These are phyloP conservation scores for Eumaeus atala DNA, from an alignment of 1,140 invertebrate species.

Conservation along the genomic window DNA sequence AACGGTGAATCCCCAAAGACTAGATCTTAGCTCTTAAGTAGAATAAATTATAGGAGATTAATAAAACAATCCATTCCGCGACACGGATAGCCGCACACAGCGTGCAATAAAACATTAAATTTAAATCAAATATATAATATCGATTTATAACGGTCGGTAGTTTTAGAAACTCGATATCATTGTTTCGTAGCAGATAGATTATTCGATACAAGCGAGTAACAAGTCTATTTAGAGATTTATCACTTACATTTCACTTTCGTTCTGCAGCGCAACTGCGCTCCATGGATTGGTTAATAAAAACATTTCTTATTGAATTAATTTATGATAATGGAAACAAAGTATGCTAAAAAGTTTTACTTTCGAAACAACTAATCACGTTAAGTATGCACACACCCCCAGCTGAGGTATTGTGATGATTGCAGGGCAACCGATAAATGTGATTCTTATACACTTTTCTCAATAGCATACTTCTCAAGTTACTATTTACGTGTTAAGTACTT, in stretches of 20 bases:
- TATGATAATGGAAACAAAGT: constrained; percentile 29
- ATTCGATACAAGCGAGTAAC: constrained; percentile 38
- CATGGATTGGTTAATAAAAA: constrained; percentile 18
- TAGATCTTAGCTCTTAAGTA: too few relatives aligned
- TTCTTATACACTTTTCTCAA: too few relatives aligned
- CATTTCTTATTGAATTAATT: constrained; percentile 25
- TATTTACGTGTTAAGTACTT: too few relatives aligned
- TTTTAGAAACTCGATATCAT: constrained; percentile 36
- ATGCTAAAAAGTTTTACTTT: constrained; percentile 28
- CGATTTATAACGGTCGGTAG: constrained; percentile 7
- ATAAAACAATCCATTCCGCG: too few relatives aligned
- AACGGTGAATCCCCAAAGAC: too few relatives aligned
- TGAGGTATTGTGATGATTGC: too few relatives aligned
- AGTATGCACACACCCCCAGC: too few relatives aligned
- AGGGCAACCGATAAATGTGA: too few relatives aligned
- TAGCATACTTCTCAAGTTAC: too few relatives aligned
- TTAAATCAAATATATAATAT: constrained; percentile 13
- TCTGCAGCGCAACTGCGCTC: constrained; percentile 13
- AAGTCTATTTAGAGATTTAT: constrained; percentile 41
- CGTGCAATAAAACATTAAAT: constrained; percentile 17
- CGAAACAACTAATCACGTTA: constrained; percentile 25
- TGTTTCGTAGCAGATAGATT: constrained; percentile 38
- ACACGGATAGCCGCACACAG: background rate
- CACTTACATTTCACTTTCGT: constrained; percentile 37
- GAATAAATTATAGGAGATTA: too few relatives aligned